A percentile compares a stretch with the other conserved stretches of the same genome.
Conservation (phyloP, 1,140 invertebrate species). For the Drosophila littoralis region DNA sequence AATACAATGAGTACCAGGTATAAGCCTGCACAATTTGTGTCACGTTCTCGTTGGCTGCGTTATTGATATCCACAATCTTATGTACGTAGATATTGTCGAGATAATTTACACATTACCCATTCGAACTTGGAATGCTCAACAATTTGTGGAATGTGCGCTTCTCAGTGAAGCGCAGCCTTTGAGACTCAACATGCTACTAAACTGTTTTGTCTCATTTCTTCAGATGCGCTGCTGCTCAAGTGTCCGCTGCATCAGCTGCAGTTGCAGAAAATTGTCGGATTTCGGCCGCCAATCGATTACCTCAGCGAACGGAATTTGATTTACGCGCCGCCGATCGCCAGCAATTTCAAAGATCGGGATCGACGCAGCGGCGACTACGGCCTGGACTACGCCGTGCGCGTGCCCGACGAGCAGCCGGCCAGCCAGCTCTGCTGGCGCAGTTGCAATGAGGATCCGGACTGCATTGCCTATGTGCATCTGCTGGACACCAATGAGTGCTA, state of each 20-base stretch:
- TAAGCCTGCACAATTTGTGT: conserved; percentile 20
- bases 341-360: conserved; percentile 67
- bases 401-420: conserved; percentile 82
- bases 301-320: conserved; percentile 68
- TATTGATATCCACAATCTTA: conserved; percentile 54
- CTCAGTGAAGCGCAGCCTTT: conserved; percentile 57
- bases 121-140: conserved; percentile 9
- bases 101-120: conserved; percentile 1
- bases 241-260: conserved; percentile 82
- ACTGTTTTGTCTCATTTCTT: background rate
- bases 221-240: conserved; percentile 72
- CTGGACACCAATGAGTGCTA: conserved; percentile 84
- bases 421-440: conserved; percentile 85
- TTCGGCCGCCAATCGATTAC: conserved; percentile 74
- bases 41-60: conserved; percentile 17
- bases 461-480: conserved; percentile 84
- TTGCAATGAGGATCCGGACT: conserved; percentile 84
- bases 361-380: conserved; percentile 42
- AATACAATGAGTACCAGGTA: conserved; percentile 9
- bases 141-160: conserved; percentile 60
- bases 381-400: background rate
- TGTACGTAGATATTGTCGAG: conserved; percentile 16
- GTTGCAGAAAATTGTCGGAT: conserved; percentile 82
- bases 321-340: conserved; percentile 49
- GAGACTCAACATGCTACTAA: conserved; percentile 12